A percentile compares a stretch with the other conserved stretches of the same genome.
Evolutionary conservation across 2,888 invertebrate species (phyloP).

Genomic region (Coremacera marginata): DNA sequence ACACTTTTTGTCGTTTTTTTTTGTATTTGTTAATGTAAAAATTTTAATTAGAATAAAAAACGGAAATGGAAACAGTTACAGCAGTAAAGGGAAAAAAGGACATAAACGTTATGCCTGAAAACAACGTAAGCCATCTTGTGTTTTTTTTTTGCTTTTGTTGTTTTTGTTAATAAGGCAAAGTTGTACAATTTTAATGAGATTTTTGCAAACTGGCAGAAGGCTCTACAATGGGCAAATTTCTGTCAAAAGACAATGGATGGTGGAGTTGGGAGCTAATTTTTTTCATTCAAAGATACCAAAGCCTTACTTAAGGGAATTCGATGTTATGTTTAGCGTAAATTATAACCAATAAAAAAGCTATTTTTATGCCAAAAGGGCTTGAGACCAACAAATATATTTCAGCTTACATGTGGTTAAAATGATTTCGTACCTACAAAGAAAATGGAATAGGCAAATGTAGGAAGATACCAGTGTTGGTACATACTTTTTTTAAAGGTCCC

Average conservation of each 20-base stretch:
- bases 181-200: conserved; percentile 63
- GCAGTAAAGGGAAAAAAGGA: conserved; percentile 43
- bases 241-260: conserved; percentile 46
- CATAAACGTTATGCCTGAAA: conserved; percentile 5
- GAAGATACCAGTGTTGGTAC: too few relatives aligned
- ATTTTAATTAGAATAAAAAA: conserved; percentile 63
- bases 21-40: conserved; percentile 51
- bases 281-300: conserved; percentile 10
- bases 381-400: too few relatives aligned
- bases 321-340: conserved; percentile 48
- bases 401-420: too few relatives aligned
- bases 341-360: conserved; percentile 55
- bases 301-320: conserved; percentile 17
- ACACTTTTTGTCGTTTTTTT: not conserved
- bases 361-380: too few relatives aligned
- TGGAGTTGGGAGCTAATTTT: conserved; percentile 34
- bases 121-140: conserved; percentile 5
- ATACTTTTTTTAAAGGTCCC: too few relatives aligned
- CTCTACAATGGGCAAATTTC: conserved; percentile 55
- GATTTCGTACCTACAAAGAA: too few relatives aligned
- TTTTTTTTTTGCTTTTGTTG: conserved; percentile 36
- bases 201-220: conserved; percentile 41
- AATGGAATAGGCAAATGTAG: too few relatives aligned
- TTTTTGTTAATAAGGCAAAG: conserved; percentile 59
- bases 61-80: conserved; percentile 44